These are phyloP conservation scores for Thelaira solivaga DNA, from an alignment of 2,888 invertebrate species.

Conservation along the genomic window DNA sequence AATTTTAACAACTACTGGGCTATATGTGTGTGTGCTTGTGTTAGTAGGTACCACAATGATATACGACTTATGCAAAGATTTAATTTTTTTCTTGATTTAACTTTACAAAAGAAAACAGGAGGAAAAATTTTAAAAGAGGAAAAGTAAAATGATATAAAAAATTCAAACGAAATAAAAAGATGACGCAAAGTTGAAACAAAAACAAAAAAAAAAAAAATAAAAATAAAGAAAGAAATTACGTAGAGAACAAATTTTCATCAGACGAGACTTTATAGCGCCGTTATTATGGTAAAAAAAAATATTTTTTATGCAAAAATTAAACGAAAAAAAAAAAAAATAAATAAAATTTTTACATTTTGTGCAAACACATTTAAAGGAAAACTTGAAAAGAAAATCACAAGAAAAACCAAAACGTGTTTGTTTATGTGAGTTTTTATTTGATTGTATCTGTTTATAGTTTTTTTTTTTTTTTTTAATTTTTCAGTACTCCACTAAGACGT, in stretches of 20 bases:
- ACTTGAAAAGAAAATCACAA: slow-evolving; percentile 28
- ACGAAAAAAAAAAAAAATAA: slow-evolving; percentile 17
- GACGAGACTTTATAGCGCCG: slow-evolving; percentile 55
- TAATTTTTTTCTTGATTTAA: slow-evolving; percentile 13
- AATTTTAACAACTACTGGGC: neutral
- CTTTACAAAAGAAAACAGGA: slow-evolving; percentile 5
- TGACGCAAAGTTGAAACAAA: slow-evolving; percentile 25
- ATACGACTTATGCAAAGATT: slow-evolving; percentile 56
- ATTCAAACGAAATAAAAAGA: slow-evolving; percentile 32
- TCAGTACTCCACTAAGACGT: slow-evolving; percentile 4
- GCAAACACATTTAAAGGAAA: no score
- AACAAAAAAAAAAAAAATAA: no score
- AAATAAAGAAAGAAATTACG: no score
- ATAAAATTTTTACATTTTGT: no score
- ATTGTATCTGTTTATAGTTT: slow-evolving; percentile 2
- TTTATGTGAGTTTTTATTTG: neutral
- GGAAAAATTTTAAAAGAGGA: slow-evolving; percentile 14
- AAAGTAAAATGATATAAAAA: slow-evolving; percentile 15
- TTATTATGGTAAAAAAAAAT: slow-evolving; percentile 45
- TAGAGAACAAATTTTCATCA: slow-evolving; percentile 51
- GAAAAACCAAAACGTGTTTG: slow-evolving; percentile 22
- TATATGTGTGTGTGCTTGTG: neutral
- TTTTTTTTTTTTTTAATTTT: neutral
- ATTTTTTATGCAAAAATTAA: slow-evolving; percentile 51
- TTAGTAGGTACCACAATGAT: slow-evolving; percentile 12